Conservation (phyloP, 2,113 vertebrate genomes). For the Cairina moschata region DNA sequence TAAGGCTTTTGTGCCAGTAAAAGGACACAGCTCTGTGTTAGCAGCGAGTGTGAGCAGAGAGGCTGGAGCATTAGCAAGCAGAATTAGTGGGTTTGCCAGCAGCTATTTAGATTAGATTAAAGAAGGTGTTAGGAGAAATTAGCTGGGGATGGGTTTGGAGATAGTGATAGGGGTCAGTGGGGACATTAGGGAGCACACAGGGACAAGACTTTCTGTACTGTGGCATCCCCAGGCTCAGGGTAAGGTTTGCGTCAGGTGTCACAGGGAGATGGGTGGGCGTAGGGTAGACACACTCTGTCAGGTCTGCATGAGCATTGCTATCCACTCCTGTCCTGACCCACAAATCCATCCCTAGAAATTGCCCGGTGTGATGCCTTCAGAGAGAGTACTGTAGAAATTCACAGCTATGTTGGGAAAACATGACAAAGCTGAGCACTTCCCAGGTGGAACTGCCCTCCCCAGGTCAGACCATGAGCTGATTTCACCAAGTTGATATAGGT, state of each 20-base stretch:
- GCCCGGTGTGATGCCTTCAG: neutral
- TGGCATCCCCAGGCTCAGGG: neutral
- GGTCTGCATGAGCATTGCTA: neutral
- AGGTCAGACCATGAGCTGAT: neutral
- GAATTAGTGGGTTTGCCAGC: conserved; percentile 21
- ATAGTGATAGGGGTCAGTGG: conserved; percentile 50
- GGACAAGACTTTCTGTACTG: neutral
- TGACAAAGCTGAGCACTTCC: neutral
- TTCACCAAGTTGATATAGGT: neutral
- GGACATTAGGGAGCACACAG: conserved; percentile 11
- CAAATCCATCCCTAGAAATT: neutral
- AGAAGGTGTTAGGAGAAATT: conserved; percentile 59
- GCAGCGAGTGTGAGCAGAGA: rapidly evolving
- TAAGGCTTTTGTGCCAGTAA: neutral
- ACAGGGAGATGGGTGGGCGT: neutral
- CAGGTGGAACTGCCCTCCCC: neutral
- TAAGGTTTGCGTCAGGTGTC: neutral
- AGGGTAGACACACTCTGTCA: rapidly evolving
- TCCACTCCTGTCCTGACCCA: neutral
- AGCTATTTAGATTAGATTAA: conserved; percentile 53
- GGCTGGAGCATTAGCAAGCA: conserved; percentile 1
- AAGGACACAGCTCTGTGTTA: neutral
- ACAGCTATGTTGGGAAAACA: neutral
- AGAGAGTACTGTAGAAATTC: neutral
- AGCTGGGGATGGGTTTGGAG: neutral